Evolutionary conservation across 1,140 invertebrate genomes (phyloP).

Genomic region (Formica exsecta): DNA sequence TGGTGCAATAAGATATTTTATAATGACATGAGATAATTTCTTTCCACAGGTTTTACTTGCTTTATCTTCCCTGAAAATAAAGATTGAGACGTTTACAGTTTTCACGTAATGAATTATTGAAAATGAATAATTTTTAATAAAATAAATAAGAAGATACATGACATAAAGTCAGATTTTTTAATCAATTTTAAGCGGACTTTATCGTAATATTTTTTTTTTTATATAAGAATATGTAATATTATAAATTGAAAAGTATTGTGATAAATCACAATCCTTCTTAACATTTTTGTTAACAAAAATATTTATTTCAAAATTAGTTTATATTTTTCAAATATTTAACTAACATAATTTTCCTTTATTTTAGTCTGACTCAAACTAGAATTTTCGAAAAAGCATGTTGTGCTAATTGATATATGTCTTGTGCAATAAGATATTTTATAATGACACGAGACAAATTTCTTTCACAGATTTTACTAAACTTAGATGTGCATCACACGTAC

Average conservation of each 20-base stretch:
- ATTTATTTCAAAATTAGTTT: neutral
- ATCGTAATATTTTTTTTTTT: no score
- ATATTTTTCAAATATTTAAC: neutral
- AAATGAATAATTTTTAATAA: neutral
- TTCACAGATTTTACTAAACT: neutral
- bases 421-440: neutral
- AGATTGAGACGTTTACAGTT: neutral
- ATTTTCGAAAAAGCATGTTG: neutral
- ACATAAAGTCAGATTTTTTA: neutral
- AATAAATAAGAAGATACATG: neutral
- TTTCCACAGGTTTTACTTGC: neutral
- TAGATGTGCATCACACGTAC: neutral
- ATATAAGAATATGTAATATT: neutral
- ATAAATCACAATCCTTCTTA: neutral
- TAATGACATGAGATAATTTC: neutral
- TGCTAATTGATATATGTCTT: slow-evolving; percentile 31
- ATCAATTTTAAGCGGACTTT: no score
- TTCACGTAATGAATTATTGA: neutral
- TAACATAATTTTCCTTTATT: neutral
- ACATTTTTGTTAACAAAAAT: neutral
- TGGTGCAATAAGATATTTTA: slow-evolving; percentile 1
- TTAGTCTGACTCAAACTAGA: neutral
- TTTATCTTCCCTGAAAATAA: neutral
- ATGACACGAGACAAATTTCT: neutral
- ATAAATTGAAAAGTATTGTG: neutral